Percentiles rank a stretch among this genome's conserved stretches.
Conservation (phyloP, 2,113 vertebrate species). For the Jacana jacana region DNA sequence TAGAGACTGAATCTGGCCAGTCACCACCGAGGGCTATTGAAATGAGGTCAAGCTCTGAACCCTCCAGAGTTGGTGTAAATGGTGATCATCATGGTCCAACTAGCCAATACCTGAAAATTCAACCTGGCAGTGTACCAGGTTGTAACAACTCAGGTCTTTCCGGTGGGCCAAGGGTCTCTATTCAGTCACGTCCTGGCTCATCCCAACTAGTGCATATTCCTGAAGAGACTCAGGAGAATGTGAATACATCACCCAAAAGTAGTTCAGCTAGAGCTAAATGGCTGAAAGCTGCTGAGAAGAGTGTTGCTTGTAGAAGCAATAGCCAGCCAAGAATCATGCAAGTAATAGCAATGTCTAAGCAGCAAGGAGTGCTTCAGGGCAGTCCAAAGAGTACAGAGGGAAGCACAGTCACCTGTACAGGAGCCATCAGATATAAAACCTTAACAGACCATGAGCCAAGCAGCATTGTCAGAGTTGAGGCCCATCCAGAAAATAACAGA, state of each 20-base stretch:
- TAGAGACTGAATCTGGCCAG: slow-evolving; percentile 84
- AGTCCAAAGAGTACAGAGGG: slow-evolving; percentile 87
- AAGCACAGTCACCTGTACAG: slow-evolving; percentile 85
- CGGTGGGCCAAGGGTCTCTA: slow-evolving; percentile 86
- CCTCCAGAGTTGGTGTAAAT: slow-evolving; percentile 83
- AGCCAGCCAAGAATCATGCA: slow-evolving; percentile 93
- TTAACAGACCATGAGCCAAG: slow-evolving; percentile 87
- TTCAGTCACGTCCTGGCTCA: slow-evolving; percentile 93
- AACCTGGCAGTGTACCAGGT: slow-evolving; percentile 82
- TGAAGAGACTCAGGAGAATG: slow-evolving; percentile 91
- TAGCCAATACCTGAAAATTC: slow-evolving; percentile 88
- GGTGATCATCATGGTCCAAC: slow-evolving; percentile 82
- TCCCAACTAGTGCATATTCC: slow-evolving; percentile 97
- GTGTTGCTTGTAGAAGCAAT: slow-evolving; percentile 83
- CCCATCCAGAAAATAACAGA: slow-evolving; percentile 90
- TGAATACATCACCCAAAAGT: slow-evolving; percentile 81
- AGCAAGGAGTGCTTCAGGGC: slow-evolving; percentile 92
- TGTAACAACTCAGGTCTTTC: slow-evolving; percentile 89
- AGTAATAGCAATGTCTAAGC: slow-evolving; percentile 97
- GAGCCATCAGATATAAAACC: slow-evolving; percentile 84
- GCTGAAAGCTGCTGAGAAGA: slow-evolving; percentile 92
- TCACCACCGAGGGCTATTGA: slow-evolving; percentile 88
- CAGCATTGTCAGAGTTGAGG: slow-evolving; percentile 91
- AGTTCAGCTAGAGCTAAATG: slow-evolving; percentile 88
- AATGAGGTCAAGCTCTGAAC: slow-evolving; percentile 88